These are phyloP conservation scores for Steinernema feltiae DNA, from an alignment of 1,140 invertebrate species.

Conservation along the genomic window DNA sequence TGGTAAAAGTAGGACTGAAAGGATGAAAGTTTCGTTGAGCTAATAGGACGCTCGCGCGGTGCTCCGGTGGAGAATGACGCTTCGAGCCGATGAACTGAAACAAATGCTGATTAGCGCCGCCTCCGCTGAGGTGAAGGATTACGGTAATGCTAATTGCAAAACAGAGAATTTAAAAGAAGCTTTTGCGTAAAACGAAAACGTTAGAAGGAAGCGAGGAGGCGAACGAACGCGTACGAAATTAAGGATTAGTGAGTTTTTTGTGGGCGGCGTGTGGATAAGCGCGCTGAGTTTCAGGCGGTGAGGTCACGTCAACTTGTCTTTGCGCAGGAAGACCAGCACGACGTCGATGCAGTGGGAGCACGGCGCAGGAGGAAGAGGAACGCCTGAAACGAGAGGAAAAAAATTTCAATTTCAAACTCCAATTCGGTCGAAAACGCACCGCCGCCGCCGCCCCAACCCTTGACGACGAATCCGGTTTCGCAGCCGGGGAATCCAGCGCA, in stretches of 20 bases:
- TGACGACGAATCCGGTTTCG: slow-evolving; percentile 54
- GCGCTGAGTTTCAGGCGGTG: slow-evolving; percentile 34
- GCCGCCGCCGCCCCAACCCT: slow-evolving; percentile 57
- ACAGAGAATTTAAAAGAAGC: neutral
- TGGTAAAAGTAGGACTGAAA: neutral
- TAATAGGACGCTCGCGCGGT: neutral
- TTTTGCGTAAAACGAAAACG: neutral
- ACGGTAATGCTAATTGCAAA: neutral
- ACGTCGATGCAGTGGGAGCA: slow-evolving; percentile 50
- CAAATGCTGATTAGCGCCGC: neutral
- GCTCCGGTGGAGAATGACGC: neutral
- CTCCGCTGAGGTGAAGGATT: neutral
- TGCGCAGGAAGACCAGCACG: slow-evolving; percentile 46
- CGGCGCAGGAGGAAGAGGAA: slow-evolving; percentile 51
- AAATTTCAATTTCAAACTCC: slow-evolving; percentile 25
- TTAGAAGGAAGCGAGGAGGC: neutral
- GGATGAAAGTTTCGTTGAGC: neutral
- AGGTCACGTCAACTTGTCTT: slow-evolving; percentile 45
- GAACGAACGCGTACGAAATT: neutral
- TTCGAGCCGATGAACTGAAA: neutral
- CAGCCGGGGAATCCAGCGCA: slow-evolving; percentile 55
- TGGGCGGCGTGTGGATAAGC: neutral
- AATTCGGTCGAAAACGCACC: slow-evolving; percentile 33
- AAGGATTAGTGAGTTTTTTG: neutral
- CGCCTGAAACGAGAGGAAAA: slow-evolving; percentile 54